Base-by-base conservation (phyloP, 1,140 invertebrate genomes). In the Charaxes varanes region DNA sequence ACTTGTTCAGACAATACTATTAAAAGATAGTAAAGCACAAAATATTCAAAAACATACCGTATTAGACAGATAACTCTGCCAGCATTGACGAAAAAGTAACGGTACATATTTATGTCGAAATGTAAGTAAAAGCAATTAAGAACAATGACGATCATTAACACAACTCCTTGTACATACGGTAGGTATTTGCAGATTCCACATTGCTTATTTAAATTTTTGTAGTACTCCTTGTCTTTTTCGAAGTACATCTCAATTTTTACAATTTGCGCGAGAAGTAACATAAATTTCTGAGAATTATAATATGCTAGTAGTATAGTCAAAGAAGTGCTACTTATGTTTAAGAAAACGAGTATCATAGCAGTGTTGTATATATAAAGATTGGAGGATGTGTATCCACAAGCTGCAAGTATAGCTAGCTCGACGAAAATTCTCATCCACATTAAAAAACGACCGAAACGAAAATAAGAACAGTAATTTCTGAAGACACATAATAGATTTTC, bases 281-380 rank as follows among this genome's bases (percentile, higher is more conserved):
- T 17, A 18, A 52, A 60, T n/a, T 14, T 36, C 16, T 47, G 41
- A 3, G 48, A 23, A 7, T 48, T 11, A 8, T 31, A 49, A 2
- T 19, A 24, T 6, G 44, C 32, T 11, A 52, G 34, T 5, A 50
- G 1, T 6, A 47, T 34, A 1, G 36, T 18, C 2, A 3, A 5
- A 17, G 6, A 10, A n/a, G 33, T 21, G n/a, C 31, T 35, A 6
- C 8, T 1, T 6, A 22, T 1, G 4, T 4, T 28, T 11, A 43
- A 11, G 11, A 10, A 17, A 2, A 7, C 2, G 1, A 31, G 2
- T 17, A 2, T 15, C 2, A 17, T 11, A 17, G n/a, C 18, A 1
- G 8, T 17, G 4, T 11, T 31, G 1, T 2, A 18, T 7, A 10
- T 30, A 16, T 4, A 16, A 7, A 2, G 3, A 18, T 10, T 18